phyloP scores from a whole-genome alignment of 2,113 vertebrate genomes.

The Gnathonemus echidnorhynchus region DNA sequence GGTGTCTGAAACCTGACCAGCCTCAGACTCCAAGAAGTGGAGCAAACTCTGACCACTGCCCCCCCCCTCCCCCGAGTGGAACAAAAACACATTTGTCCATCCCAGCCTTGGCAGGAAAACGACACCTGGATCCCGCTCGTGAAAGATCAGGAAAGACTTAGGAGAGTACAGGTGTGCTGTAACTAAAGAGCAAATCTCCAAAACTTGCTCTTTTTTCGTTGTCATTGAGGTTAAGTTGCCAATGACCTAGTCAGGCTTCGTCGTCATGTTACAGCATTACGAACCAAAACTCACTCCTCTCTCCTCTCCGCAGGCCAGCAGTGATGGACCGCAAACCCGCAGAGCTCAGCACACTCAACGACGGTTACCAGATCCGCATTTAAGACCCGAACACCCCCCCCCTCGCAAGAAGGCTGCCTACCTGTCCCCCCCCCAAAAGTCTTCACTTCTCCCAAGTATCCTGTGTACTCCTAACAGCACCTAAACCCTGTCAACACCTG shows the following conservation, averaged over 20 bases:
- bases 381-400: constrained; percentile 43
- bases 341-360: constrained; percentile 77
- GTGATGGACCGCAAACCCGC: constrained; percentile 72
- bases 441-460: not conserved
- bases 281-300: not conserved
- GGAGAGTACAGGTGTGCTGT: not conserved
- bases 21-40: not conserved
- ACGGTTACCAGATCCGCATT: constrained; percentile 92
- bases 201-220: not conserved
- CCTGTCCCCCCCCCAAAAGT: not conserved
- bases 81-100: not conserved
- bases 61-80: not conserved
- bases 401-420: not conserved
- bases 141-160: not conserved
- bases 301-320: constrained; percentile 64
- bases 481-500: constrained; percentile 42
- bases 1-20: not conserved
- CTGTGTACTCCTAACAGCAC: constrained; percentile 44
- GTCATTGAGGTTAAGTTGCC: not conserved
- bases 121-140: not conserved
- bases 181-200: not conserved
- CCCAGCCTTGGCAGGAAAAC: not conserved
- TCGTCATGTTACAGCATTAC: not conserved
- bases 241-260: not conserved
- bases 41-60: not conserved